phyloP scores from a whole-genome alignment of 1,140 invertebrate species.

The Cotesia vestalis region DNA sequence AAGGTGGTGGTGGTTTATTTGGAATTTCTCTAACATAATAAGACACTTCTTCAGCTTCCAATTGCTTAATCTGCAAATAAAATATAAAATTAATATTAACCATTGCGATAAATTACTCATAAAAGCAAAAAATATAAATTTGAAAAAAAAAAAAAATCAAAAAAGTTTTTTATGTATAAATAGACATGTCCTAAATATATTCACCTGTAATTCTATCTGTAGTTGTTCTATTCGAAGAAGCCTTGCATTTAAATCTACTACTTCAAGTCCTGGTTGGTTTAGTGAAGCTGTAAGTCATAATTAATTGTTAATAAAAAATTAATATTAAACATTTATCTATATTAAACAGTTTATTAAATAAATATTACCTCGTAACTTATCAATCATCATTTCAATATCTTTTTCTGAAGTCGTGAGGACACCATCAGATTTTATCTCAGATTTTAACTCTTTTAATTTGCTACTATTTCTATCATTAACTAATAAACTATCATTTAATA shows the following conservation, averaged over 20 bases:
- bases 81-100: conserved; percentile 8
- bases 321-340: background rate
- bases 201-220: conserved; percentile 71
- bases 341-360: background rate
- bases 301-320: background rate
- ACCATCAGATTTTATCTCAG: conserved; percentile 48
- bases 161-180: background rate
- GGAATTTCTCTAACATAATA: conserved; percentile 74
- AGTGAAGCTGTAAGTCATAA: conserved; percentile 51
- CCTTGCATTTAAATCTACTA: conserved; percentile 62
- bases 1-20: conserved; percentile 78
- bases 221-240: conserved; percentile 68
- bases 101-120: too few species aligned
- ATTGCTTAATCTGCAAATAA: conserved; percentile 66
- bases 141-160: too few species aligned
- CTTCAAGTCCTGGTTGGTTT: conserved; percentile 60
- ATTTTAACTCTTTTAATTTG: conserved; percentile 34
- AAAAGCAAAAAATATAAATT: too few species aligned
- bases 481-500: conserved; percentile 51
- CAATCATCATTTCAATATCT: conserved; percentile 61
- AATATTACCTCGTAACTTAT: conserved; percentile 60
- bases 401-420: conserved; percentile 56
- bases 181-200: conserved; percentile 28
- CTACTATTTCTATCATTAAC: conserved; percentile 25
- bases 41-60: conserved; percentile 69